These are phyloP conservation scores for Mesoclemmys tuberculata DNA, from an alignment of 2,113 vertebrate genomes.

Conservation along the genomic window DNA sequence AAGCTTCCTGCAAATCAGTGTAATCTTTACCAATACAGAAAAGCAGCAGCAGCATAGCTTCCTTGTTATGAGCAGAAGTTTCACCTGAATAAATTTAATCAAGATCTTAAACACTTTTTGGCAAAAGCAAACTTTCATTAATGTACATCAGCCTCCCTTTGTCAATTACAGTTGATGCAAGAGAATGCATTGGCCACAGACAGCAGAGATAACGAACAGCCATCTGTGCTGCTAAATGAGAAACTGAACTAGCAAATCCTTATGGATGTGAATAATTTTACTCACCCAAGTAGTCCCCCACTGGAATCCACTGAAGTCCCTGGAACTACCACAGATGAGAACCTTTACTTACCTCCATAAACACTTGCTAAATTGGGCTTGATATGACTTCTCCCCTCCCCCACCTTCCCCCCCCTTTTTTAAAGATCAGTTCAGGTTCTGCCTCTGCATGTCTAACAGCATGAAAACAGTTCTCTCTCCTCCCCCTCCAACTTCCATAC, in stretches of 20 bases:
- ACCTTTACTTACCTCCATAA: neutral
- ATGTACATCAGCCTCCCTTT: neutral
- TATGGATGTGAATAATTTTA: neutral
- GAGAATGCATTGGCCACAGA: neutral
- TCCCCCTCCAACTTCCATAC: too few species aligned
- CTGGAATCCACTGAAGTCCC: neutral
- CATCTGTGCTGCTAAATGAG: constrained; percentile 15
- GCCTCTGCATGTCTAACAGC: neutral
- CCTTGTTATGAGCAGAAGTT: neutral
- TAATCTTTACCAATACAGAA: neutral
- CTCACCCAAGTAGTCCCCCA: neutral
- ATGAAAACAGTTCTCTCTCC: neutral
- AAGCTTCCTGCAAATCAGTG: neutral
- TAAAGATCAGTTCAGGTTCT: neutral
- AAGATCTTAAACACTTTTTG: neutral
- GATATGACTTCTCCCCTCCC: neutral
- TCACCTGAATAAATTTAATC: constrained; percentile 23
- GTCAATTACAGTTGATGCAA: constrained; percentile 2
- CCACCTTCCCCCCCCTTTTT: neutral
- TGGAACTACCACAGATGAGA: neutral
- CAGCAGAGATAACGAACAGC: neutral
- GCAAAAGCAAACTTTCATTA: neutral
- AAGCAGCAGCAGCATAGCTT: neutral
- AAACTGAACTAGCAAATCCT: neutral
- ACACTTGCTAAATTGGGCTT: neutral